Percentiles rank a stretch among this genome's conserved stretches.
These are phyloP conservation scores for Chionoecetes opilio DNA, from an alignment of 1,140 invertebrate species.

Conservation along the genomic window DNA sequence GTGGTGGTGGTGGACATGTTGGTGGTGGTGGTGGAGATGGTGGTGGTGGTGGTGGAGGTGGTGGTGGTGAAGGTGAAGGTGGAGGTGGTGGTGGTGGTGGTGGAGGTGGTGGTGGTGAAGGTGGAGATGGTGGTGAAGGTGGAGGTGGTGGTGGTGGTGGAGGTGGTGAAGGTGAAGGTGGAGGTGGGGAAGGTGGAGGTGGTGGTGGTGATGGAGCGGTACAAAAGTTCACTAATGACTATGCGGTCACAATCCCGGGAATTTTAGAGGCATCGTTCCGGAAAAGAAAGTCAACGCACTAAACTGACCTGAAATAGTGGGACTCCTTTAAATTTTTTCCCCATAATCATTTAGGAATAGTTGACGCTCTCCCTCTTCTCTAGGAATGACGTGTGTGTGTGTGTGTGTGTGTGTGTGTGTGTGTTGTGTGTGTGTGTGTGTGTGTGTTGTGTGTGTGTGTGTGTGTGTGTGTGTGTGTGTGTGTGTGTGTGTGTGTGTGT, in stretches of 20 bases:
- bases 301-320: neutral
- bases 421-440: conserved; percentile 18
- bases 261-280: neutral
- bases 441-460: conserved; percentile 20
- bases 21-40: too few relatives aligned
- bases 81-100: too few relatives aligned
- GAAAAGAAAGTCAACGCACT: conserved; percentile 17
- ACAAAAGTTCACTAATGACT: neutral
- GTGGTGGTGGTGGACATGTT: too few relatives aligned
- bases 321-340: neutral
- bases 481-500: too few relatives aligned
- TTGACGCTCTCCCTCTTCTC: neutral
- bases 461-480: neutral
- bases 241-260: neutral
- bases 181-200: neutral
- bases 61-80: too few relatives aligned
- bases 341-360: neutral
- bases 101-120: neutral
- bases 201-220: neutral
- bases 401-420: conserved; percentile 18
- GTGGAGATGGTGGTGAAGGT: neutral
- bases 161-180: neutral
- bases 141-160: neutral
- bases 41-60: too few relatives aligned
- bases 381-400: neutral